Evolutionary conservation across 2,113 vertebrate species (phyloP).

Genomic region (Tamias sibiricus): DNA sequence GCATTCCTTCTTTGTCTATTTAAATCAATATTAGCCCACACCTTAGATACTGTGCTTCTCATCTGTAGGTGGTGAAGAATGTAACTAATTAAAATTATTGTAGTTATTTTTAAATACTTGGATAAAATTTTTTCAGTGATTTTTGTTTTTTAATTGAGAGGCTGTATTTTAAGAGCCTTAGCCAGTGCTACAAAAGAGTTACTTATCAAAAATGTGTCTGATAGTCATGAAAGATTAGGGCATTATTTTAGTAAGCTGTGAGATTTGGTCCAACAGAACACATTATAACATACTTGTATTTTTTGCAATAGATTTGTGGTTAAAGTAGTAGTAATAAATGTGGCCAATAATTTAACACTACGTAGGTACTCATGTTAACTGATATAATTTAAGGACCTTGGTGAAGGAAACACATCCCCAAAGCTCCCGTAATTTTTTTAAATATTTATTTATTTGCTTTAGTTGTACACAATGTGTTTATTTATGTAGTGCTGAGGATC

Average conservation of each 20-base stretch:
- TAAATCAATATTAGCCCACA: constrained; percentile 60
- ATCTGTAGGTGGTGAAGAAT: constrained; percentile 45
- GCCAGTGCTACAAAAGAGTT: neutral
- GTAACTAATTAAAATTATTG: constrained; percentile 56
- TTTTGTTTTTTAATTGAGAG: neutral
- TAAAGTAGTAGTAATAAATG: constrained; percentile 31
- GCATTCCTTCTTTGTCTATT: constrained; percentile 60
- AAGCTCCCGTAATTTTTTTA: constrained; percentile 37
- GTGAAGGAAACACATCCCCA: constrained; percentile 20
- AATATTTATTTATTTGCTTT: too few species aligned
- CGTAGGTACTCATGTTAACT: constrained; percentile 43
- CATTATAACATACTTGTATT: neutral
- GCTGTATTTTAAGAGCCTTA: constrained; percentile 32
- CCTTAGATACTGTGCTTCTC: constrained; percentile 49
- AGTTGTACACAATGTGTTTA: too few species aligned
- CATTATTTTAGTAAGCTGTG: neutral
- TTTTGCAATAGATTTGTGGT: constrained; percentile 32
- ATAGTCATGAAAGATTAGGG: neutral
- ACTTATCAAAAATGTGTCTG: neutral
- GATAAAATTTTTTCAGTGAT: constrained; percentile 23
- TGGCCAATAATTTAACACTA: constrained; percentile 8
- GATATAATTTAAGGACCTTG: constrained; percentile 29
- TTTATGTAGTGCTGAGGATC: too few species aligned
- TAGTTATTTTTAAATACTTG: constrained; percentile 60
- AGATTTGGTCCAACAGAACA: neutral